phyloP scores from a whole-genome alignment of 2,888 invertebrate species.

The Drosophila incognita region DNA sequence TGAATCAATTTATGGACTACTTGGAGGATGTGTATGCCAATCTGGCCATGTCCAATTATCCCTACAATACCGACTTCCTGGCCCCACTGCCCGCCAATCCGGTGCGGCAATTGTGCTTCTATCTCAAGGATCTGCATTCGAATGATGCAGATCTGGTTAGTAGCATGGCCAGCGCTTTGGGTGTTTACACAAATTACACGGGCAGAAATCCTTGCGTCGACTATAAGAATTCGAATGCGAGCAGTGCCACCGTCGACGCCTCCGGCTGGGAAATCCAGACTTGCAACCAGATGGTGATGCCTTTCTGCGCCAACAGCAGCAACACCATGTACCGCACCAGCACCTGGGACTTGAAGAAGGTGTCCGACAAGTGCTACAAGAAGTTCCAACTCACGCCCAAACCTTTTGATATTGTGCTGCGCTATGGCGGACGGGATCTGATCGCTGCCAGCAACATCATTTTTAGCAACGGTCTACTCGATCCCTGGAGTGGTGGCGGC shows the following conservation, averaged over 20 bases:
- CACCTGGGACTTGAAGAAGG: slow-evolving; percentile 90
- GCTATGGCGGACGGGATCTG: slow-evolving; percentile 93
- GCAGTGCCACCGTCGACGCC: slow-evolving; percentile 84
- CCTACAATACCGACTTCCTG: slow-evolving; percentile 94
- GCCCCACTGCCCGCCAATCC: slow-evolving; percentile 94
- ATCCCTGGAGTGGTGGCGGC: slow-evolving; percentile 95
- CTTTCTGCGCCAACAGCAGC: slow-evolving; percentile 91
- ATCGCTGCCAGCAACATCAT: slow-evolving; percentile 89
- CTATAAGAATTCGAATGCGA: slow-evolving; percentile 88
- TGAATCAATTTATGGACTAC: slow-evolving; percentile 88
- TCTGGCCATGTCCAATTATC: slow-evolving; percentile 98
- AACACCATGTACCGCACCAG: slow-evolving; percentile 93
- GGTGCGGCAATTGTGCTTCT: slow-evolving; percentile 88
- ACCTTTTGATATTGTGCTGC: slow-evolving; percentile 88
- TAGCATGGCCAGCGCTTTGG: slow-evolving; percentile 89
- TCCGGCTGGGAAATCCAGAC: slow-evolving; percentile 92
- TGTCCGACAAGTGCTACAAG: slow-evolving; percentile 89
- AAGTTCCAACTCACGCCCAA: slow-evolving; percentile 90
- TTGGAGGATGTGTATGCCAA: slow-evolving; percentile 90
- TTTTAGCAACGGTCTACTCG: slow-evolving; percentile 93
- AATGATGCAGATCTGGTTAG: slow-evolving; percentile 69
- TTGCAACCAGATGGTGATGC: slow-evolving; percentile 99
- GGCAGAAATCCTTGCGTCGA: slow-evolving; percentile 90
- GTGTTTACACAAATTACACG: slow-evolving; percentile 93
- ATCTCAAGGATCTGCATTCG: slow-evolving; percentile 82